These are phyloP conservation scores for Plebejus argus DNA, from an alignment of 2,888 invertebrate species.

Conservation along the genomic window DNA sequence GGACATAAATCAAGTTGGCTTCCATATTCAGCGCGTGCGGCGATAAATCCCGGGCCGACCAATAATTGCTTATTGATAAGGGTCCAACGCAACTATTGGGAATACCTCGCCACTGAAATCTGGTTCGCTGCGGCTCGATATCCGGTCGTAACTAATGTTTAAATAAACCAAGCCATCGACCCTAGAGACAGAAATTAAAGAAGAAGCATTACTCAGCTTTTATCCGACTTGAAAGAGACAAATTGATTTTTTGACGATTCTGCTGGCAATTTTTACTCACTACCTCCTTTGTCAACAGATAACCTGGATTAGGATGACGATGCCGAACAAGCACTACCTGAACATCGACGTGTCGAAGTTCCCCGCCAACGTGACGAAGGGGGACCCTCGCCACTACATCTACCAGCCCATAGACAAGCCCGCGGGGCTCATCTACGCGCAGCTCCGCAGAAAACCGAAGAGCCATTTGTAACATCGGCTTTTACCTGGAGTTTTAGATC, in stretches of 20 bases:
- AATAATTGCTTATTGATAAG: slow-evolving; percentile 25
- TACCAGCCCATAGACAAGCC: slow-evolving; percentile 90
- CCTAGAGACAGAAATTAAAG: neutral
- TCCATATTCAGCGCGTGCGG: slow-evolving; percentile 23
- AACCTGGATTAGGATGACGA: slow-evolving; percentile 85
- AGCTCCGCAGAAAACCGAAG: slow-evolving; percentile 82
- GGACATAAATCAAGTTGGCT: slow-evolving; percentile 20
- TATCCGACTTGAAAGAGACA: neutral
- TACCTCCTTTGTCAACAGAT: slow-evolving; percentile 66
- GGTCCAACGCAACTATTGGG: slow-evolving; percentile 21
- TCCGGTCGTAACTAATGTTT: slow-evolving; percentile 6
- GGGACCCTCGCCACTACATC: slow-evolving; percentile 84
- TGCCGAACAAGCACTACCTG: slow-evolving; percentile 92
- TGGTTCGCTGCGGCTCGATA: neutral
- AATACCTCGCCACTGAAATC: neutral
- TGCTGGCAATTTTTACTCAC: neutral
- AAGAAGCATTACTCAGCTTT: neutral
- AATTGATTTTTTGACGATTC: too few relatives aligned
- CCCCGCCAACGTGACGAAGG: slow-evolving; percentile 82
- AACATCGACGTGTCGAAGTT: slow-evolving; percentile 88
- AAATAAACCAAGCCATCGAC: slow-evolving; percentile 21
- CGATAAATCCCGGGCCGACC: neutral
- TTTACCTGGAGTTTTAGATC: slow-evolving; percentile 18
- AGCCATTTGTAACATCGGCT: slow-evolving; percentile 72
- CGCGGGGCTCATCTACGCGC: slow-evolving; percentile 87